Evolutionary conservation across 2,797 vertebrate species (phyloP), one percentile per base, ranked within the genome.

Genomic region (Centroberyx gerrardi): DNA sequence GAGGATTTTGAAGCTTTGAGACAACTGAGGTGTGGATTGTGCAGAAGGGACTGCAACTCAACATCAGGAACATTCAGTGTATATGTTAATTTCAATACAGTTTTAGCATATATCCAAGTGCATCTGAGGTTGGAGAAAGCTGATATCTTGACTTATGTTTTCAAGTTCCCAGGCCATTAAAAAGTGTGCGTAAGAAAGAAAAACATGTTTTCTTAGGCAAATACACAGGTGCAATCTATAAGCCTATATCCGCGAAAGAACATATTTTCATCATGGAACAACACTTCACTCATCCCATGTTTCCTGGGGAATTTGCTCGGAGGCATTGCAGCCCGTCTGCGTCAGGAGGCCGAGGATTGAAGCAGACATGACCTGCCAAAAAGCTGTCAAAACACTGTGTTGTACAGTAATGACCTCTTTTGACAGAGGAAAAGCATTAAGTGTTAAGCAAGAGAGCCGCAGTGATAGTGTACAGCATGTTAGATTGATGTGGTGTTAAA

Each of bases 341-440:
- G 71, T 77, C 72, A 67, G 60, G 59, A 72, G 60, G 46, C 65
- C 46, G 63, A 74, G 54, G 75, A 87, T 6, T 82, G 70, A 85
- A 67, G 65, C 0, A 62, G 75, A 82, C 61, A 42, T 22, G 53
- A 31, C 53, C 62, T 73, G 80, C 82, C 86, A 88, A 72, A 78
- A 81, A 81, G 3, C 74, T 72, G 81, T 88, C 86, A 87, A 82
- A 92, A 88, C 77, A 85, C 58, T 12, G 44, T 59, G 38, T 60
- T 67, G 52, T 72, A 77, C 70, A 75, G 60, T 83, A 84, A 91
- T 67, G 67, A 42, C 62, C 52, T 61, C 48, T 87, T 56, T 70
- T 82, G 63, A 81, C 77, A 40, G 84, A 86, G 69, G 63, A 68
- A 80, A 85, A 62, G 27, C 74, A 80, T 82, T 66, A 76, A 51